These are phyloP conservation scores for Tiliqua scincoides DNA, from an alignment of 2,113 vertebrate genomes.

Conservation along the genomic window DNA sequence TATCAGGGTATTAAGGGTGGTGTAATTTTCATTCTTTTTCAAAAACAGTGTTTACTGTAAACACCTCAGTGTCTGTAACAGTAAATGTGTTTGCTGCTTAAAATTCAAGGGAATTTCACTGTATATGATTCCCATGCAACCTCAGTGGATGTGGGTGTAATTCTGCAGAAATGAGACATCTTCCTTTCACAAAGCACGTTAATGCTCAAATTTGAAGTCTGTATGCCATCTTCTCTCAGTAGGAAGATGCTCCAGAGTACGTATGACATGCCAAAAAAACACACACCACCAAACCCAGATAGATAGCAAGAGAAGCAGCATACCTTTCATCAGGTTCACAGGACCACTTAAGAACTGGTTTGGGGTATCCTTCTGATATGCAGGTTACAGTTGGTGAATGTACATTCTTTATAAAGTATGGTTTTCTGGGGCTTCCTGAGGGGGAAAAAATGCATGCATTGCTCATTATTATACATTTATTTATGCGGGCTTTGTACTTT, in stretches of 20 bases:
- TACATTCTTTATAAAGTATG: conserved; percentile 72
- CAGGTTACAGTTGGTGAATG: conserved; percentile 70
- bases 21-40: too few species aligned
- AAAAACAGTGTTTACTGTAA: too few species aligned
- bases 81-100: too few species aligned
- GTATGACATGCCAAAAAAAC: neutral
- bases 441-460: conserved; percentile 47
- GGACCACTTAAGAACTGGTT: conserved; percentile 78
- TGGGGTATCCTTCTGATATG: conserved; percentile 78
- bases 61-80: too few species aligned
- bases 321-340: conserved; percentile 73
- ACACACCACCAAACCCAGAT: neutral
- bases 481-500: neutral
- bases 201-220: neutral
- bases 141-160: neutral
- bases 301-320: neutral
- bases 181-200: neutral
- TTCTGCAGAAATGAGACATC: neutral
- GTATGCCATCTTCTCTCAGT: neutral
- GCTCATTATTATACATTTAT: conserved; percentile 7
- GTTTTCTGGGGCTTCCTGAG: conserved; percentile 72
- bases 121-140: too few species aligned
- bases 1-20: too few species aligned
- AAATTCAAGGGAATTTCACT: too few species aligned
- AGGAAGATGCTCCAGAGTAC: neutral